Conservation (phyloP, 2,113 vertebrate species). For the Otus sunia region DNA sequence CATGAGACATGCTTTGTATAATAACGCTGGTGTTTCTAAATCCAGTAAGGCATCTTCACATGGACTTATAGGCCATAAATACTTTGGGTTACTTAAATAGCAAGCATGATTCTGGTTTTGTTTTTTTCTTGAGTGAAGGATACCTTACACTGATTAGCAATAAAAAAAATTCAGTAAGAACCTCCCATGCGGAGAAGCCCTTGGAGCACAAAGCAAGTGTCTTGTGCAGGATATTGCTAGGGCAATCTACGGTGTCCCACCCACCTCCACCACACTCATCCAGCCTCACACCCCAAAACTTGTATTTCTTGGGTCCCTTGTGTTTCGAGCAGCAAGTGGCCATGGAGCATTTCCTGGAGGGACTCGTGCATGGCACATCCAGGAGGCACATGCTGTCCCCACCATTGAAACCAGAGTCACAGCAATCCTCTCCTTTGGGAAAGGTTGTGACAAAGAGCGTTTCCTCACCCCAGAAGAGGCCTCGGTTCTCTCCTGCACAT, state of each 20-base stretch:
- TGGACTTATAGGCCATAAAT: not conserved
- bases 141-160: not conserved
- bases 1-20: not conserved
- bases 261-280: not conserved
- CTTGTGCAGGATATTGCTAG: not conserved
- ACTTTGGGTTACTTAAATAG: not conserved
- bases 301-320: not conserved
- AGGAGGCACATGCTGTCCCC: not conserved
- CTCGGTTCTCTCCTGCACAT: not conserved
- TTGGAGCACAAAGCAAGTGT: not conserved
- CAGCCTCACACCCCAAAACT: not conserved
- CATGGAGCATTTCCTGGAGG: not conserved
- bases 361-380: not conserved
- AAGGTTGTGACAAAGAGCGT: not conserved
- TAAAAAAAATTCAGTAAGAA: not conserved
- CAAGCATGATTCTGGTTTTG: not conserved
- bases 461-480: not conserved
- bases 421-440: not conserved
- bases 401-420: accelerated
- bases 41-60: not conserved
- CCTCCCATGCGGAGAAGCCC: not conserved
- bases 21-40: not conserved
- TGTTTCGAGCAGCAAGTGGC: not conserved
- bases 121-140: not conserved
- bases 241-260: not conserved